Conservation (phyloP, 2,888 invertebrate genomes). For the Crematogaster levior region DNA sequence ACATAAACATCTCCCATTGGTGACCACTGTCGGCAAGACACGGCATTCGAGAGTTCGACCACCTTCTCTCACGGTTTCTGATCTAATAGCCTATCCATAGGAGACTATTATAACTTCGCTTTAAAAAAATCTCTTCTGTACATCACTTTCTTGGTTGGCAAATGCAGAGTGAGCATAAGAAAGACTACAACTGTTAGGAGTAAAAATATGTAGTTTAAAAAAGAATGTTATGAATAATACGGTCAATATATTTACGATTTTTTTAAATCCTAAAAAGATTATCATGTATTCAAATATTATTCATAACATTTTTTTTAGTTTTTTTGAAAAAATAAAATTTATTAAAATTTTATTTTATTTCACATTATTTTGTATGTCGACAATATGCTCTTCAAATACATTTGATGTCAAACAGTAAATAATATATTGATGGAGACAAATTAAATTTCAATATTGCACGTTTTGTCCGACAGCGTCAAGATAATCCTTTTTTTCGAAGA, state of each 20-base stretch:
- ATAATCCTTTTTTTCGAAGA: neutral
- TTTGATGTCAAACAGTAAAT: neutral
- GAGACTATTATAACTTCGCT: neutral
- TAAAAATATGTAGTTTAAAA: constrained; percentile 2
- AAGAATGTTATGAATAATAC: neutral
- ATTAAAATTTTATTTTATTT: neutral
- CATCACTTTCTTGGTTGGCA: neutral
- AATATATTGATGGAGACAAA: neutral
- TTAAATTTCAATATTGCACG: neutral
- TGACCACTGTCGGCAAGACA: constrained; percentile 67
- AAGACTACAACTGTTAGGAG: neutral
- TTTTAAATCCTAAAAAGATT: too few species aligned
- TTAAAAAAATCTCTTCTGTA: constrained; percentile 1
- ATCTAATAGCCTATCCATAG: neutral
- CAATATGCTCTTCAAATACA: neutral
- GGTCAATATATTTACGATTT: neutral
- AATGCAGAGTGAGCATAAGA: neutral
- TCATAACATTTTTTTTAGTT: too few species aligned
- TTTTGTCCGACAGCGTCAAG: neutral
- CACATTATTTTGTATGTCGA: neutral
- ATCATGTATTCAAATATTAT: too few species aligned
- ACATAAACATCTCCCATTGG: constrained; percentile 73
- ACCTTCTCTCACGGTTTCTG: constrained; percentile 57
- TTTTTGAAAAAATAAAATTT: neutral
- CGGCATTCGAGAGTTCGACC: constrained; percentile 67